Evolutionary conservation across 2,888 invertebrate genomes (phyloP), one percentile per base, ranked within the genome.

Genomic region (Tenthredo livida): DNA sequence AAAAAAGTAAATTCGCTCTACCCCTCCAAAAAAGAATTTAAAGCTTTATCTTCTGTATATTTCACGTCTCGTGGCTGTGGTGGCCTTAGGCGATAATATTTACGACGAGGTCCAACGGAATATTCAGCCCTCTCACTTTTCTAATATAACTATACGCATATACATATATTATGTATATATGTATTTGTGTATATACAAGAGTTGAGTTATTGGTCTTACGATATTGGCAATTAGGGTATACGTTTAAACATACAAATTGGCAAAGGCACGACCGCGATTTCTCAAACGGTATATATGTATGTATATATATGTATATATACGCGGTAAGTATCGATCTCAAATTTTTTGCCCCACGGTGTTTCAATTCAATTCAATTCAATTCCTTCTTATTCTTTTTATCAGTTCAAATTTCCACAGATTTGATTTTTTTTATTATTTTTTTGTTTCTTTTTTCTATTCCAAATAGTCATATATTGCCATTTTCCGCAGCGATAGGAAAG

Each of bases 141-240:
- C 37, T 70, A 70, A 70, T 40, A 73, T 73, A 73, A 17, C 72
- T 43, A 40, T 12, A 10, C 21, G 15, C 15, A 21, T 43, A 7
- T 73, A 73, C 9, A 61, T 21, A 25, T 21, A 25, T 9, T 1
- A 2, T 61, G 9, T 25, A 17, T 25, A 17, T 61, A 61, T 25
- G 25, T 7, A 17, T 70, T 7, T 33, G n/a, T 17, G 6, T 43
- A 12, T 29, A 75, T 29, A 21, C 10, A 47, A 12, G 50, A 77
- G 77, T 77, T 54, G 50, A 77, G 54, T 77, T 77, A 77, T 77
- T 54, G 54, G 77, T 29, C 77, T 33, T 12, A 77, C 80, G 58
- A 80, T 80, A 80, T 80, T 80, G 80, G 80, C 80, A 80, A 80
- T 80, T 80, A 61, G 40, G 80, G 37, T 58, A 54, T 67, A 17